A percentile compares a stretch with the other conserved stretches of the same genome.
Conservation (phyloP, 1,140 invertebrate species). For the Trichonephila inaurata region DNA sequence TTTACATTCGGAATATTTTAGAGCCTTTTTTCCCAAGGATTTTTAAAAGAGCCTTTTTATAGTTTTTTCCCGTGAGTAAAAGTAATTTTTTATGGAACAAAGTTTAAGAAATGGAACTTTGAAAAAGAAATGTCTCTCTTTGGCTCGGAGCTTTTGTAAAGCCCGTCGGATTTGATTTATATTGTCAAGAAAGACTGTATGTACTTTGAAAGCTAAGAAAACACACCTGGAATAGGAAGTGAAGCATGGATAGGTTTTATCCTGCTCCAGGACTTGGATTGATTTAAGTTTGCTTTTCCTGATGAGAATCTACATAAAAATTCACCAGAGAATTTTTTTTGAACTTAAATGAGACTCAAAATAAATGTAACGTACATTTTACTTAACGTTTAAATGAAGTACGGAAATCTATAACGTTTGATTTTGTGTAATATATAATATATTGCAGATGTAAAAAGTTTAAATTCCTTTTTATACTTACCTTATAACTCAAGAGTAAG, state of each 20-base stretch:
- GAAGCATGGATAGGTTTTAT: neutral
- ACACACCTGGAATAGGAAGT: neutral
- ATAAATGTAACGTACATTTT: no score
- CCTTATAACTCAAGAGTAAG: no score
- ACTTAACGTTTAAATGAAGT: no score
- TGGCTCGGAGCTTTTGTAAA: neutral
- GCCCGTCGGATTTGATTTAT: constrained; percentile 20
- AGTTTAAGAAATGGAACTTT: constrained; percentile 24
- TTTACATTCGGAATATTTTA: constrained; percentile 15
- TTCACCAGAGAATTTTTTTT: neutral
- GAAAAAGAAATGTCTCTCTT: neutral
- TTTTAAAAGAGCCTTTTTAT: neutral
- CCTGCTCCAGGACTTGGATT: neutral
- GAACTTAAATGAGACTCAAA: no score
- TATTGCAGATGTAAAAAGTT: no score
- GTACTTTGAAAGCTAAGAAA: neutral
- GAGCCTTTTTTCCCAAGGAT: neutral
- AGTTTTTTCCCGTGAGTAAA: neutral
- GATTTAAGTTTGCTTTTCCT: neutral
- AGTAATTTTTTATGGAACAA: constrained; percentile 23
- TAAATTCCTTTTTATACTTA: no score
- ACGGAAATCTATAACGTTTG: no score
- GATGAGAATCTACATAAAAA: neutral
- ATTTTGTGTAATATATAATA: no score
- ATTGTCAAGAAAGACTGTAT: neutral